phyloP scores from a whole-genome alignment of 1,140 invertebrate genomes.

The Paraescarpia echinospica region DNA sequence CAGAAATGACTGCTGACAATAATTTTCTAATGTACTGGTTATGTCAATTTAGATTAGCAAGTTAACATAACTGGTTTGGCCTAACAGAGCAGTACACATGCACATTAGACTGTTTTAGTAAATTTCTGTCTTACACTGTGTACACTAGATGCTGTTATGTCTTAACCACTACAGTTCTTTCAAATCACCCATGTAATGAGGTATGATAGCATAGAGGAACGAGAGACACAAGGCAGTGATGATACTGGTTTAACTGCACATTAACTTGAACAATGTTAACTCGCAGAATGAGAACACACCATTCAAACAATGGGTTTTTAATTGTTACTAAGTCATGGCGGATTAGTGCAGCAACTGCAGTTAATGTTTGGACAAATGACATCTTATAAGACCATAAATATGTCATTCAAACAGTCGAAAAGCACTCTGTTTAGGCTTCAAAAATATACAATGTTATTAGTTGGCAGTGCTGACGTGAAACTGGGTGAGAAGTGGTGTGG shows the following conservation, averaged over 20 bases:
- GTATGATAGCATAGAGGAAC: neutral
- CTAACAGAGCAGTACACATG: neutral
- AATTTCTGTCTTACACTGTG: too few relatives aligned
- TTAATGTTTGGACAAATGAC: neutral
- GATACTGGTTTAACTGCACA: neutral
- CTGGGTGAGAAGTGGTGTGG: neutral
- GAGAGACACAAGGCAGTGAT: neutral
- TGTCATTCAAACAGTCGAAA: neutral
- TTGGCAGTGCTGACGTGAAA: neutral
- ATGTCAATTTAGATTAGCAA: neutral
- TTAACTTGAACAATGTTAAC: neutral
- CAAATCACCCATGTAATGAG: neutral
- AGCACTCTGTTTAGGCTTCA: neutral
- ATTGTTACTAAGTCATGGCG: neutral
- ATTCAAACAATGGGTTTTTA: neutral
- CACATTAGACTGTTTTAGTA: neutral
- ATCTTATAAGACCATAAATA: neutral
- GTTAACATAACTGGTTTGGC: neutral
- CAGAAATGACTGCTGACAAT: neutral
- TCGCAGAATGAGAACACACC: neutral
- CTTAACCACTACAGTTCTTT: neutral
- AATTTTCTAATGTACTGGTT: neutral
- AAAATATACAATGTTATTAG: neutral
- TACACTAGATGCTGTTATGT: neutral
- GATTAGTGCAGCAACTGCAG: neutral